A percentile compares a stretch with the other conserved stretches of the same genome.
Evolutionary conservation across 2,888 invertebrate genomes (phyloP).

Genomic region (Salticus scenicus): DNA sequence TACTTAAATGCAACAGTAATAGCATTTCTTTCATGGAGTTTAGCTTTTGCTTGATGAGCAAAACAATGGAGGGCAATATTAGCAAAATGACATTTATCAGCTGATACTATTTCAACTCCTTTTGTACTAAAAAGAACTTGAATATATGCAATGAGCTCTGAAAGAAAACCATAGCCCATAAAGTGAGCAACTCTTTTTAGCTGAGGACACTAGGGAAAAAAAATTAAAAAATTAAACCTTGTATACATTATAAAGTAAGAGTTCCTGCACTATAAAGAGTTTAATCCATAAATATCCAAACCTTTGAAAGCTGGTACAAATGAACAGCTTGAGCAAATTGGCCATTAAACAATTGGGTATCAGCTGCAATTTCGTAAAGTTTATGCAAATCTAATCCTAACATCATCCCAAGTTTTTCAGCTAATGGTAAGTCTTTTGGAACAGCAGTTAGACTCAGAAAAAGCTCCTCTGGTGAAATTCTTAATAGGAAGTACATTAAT

Average conservation of each 20-base stretch:
- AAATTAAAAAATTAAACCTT: background rate
- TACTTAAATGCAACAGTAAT: conserved; percentile 73
- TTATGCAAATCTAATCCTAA: conserved; percentile 81
- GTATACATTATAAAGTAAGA: background rate
- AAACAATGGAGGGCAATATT: conserved; percentile 82
- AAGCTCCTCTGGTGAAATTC: conserved; percentile 59
- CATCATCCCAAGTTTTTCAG: conserved; percentile 70
- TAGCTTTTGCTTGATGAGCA: conserved; percentile 79
- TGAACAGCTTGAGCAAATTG: conserved; percentile 86
- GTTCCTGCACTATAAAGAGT: too few relatives aligned
- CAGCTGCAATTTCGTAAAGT: conserved; percentile 86
- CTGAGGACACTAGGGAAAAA: conserved; percentile 78
- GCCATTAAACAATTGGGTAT: conserved; percentile 84
- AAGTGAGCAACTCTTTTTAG: conserved; percentile 81
- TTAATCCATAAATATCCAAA: conserved; percentile 73
- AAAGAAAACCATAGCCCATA: conserved; percentile 80
- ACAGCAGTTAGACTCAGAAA: conserved; percentile 63
- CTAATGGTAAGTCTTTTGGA: conserved; percentile 62
- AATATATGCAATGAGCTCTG: conserved; percentile 80
- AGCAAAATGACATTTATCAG: conserved; percentile 81
- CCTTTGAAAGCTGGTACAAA: conserved; percentile 87
- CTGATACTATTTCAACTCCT: conserved; percentile 78
- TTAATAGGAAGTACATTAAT: conserved; percentile 3
- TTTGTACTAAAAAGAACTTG: conserved; percentile 78
- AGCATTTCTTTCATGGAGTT: conserved; percentile 73